Percentiles rank a stretch among this genome's conserved stretches.
Conservation (phyloP, 2,113 vertebrate species). For the Anguilla japonica region DNA sequence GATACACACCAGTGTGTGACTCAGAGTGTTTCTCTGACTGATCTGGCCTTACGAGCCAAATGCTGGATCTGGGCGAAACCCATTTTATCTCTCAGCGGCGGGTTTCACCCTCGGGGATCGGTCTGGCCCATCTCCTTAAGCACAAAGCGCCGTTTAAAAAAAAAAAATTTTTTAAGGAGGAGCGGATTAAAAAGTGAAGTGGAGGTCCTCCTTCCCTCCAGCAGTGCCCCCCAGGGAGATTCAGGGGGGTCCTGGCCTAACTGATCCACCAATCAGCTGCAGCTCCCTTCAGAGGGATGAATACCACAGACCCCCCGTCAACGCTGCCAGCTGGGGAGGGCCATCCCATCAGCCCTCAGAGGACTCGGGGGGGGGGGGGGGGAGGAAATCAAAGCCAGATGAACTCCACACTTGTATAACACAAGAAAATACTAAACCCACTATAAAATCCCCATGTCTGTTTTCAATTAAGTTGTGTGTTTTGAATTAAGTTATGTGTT, state of each 20-base stretch:
- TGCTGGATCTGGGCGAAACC: background rate
- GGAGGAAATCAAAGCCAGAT: constrained; percentile 78
- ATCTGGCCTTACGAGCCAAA: background rate
- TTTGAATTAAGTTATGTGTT: constrained; percentile 5
- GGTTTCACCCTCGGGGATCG: background rate
- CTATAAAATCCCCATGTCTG: constrained; percentile 64
- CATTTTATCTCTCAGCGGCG: background rate
- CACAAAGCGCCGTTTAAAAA: constrained; percentile 19
- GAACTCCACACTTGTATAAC: constrained; percentile 71
- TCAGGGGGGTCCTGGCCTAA: constrained; percentile 52
- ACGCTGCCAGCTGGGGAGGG: constrained; percentile 60
- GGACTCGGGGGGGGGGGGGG: constrained; percentile 38
- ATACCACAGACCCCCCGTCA: constrained; percentile 61
- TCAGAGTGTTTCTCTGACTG: background rate
- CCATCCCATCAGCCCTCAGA: constrained; percentile 64
- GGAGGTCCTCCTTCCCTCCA: constrained; percentile 59
- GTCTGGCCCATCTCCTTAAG: background rate
- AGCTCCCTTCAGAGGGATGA: constrained; percentile 56
- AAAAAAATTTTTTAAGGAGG: constrained; percentile 21
- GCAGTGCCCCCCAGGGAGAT: constrained; percentile 57
- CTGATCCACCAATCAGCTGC: constrained; percentile 51
- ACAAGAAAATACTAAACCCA: constrained; percentile 61
- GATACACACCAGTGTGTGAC: background rate
- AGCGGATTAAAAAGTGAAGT: constrained; percentile 35
- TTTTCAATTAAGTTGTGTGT: constrained; percentile 64